These are phyloP conservation scores for Hippopotamyrus pictus DNA, from an alignment of 2,797 vertebrate genomes.

Conservation along the genomic window DNA sequence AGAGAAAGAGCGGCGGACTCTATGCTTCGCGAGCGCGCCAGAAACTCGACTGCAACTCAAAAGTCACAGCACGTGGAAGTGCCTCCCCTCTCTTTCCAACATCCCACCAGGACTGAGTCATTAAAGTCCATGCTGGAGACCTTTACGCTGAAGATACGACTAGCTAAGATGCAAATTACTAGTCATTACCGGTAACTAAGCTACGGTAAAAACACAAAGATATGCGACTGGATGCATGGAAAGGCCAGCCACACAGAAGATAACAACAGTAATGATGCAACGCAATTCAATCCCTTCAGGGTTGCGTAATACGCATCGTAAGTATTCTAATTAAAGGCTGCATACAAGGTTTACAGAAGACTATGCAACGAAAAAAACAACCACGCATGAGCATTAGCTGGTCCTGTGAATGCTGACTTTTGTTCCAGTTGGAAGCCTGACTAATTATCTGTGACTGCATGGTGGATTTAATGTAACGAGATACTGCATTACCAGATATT, in stretches of 20 bases:
- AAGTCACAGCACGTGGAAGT: not conserved
- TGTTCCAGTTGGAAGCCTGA: not conserved
- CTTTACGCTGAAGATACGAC: not conserved
- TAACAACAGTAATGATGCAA: not conserved
- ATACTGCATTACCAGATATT: not conserved
- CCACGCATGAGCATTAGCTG: not conserved
- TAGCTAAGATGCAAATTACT: not conserved
- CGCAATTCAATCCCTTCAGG: not conserved
- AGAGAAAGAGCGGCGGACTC: not conserved
- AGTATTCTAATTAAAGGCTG: not conserved
- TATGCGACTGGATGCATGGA: not conserved
- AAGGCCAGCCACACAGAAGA: not conserved
- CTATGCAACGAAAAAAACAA: not conserved
- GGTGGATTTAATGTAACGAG: not conserved
- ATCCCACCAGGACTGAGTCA: not conserved
- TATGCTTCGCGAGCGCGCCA: not conserved
- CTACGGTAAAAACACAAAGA: not conserved
- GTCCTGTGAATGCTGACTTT: not conserved
- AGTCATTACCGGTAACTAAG: not conserved
- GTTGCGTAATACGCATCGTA: not conserved
- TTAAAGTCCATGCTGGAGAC: not conserved
- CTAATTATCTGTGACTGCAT: not conserved
- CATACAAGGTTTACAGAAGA: not conserved
- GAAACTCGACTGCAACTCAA: not conserved
- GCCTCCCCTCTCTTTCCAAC: not conserved